Percentiles rank a stretch among this genome's conserved stretches.
phyloP scores from a whole-genome alignment of 2,113 vertebrate genomes.

The Pseudolaguvia tuberculata region DNA sequence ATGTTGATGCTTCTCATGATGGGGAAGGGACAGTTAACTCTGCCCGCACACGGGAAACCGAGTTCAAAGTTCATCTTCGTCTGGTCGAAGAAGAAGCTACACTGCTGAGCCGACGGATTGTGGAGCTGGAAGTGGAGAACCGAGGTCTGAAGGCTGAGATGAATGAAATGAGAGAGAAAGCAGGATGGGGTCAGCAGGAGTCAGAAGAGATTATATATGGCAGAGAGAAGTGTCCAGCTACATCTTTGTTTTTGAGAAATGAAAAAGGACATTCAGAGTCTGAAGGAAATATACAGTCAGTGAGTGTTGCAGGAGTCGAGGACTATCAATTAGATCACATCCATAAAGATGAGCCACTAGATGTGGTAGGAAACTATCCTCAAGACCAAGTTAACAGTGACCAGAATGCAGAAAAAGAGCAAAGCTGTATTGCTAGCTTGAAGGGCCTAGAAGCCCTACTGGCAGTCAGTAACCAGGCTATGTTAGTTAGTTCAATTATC shows the following conservation, averaged over 20 bases:
- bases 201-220: constrained; percentile 69
- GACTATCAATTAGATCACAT: constrained; percentile 43
- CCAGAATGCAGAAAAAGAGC: not conserved
- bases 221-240: constrained; percentile 32
- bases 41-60: constrained; percentile 77
- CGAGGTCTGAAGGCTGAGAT: constrained; percentile 88
- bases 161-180: constrained; percentile 79
- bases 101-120: constrained; percentile 87
- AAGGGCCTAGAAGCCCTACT: constrained; percentile 75
- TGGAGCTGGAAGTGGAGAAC: constrained; percentile 96
- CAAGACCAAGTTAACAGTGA: constrained; percentile 57
- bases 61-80: constrained; percentile 88
- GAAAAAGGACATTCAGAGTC: constrained; percentile 62
- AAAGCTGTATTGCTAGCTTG: constrained; percentile 7
- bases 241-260: constrained; percentile 19
- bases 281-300: constrained; percentile 67
- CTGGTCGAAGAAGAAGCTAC: constrained; percentile 97
- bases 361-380: constrained; percentile 59
- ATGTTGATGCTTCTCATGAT: constrained; percentile 70
- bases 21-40: constrained; percentile 70
- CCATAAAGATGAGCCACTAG: constrained; percentile 64
- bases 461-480: constrained; percentile 79
- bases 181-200: constrained; percentile 61
- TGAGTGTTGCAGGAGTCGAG: constrained; percentile 41
- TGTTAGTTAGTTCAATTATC: constrained; percentile 80